These are phyloP conservation scores for Rhamnusium bicolor DNA, from an alignment of 2,888 invertebrate genomes.

Conservation along the genomic window DNA sequence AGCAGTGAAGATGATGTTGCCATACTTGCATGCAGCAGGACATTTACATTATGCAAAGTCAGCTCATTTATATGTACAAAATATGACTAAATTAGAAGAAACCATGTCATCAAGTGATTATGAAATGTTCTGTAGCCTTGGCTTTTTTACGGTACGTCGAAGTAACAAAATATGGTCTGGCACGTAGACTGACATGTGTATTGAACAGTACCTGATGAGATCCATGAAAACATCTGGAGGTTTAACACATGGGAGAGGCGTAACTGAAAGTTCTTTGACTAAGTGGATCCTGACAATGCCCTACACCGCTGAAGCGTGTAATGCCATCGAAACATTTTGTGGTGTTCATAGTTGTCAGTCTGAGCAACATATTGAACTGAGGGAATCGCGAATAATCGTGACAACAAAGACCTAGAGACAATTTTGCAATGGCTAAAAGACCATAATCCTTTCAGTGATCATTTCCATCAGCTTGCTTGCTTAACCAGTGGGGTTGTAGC, in stretches of 20 bases:
- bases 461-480: neutral
- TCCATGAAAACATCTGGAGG: slow-evolving; percentile 7
- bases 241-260: neutral
- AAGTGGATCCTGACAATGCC: slow-evolving; percentile 6
- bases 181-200: neutral
- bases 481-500: neutral
- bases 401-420: slow-evolving; percentile 5
- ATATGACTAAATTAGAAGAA: slow-evolving; percentile 9
- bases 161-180: slow-evolving; percentile 8
- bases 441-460: neutral
- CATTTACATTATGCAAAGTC: slow-evolving; percentile 19
- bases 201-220: slow-evolving; percentile 13
- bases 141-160: slow-evolving; percentile 13
- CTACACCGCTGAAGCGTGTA: slow-evolving; percentile 13
- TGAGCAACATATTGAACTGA: slow-evolving; percentile 26
- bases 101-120: neutral
- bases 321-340: slow-evolving; percentile 20
- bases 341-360: neutral
- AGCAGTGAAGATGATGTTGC: slow-evolving; percentile 15
- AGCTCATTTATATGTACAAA: slow-evolving; percentile 15
- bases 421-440: neutral
- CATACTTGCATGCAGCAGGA: slow-evolving; percentile 3
- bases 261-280: slow-evolving; percentile 2
- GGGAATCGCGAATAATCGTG: slow-evolving; percentile 12
- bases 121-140: neutral